A percentile compares a stretch with the other conserved stretches of the same genome.
Evolutionary conservation across 2,797 vertebrate species (phyloP).

Genomic region (Rousettus madagascariensis): DNA sequence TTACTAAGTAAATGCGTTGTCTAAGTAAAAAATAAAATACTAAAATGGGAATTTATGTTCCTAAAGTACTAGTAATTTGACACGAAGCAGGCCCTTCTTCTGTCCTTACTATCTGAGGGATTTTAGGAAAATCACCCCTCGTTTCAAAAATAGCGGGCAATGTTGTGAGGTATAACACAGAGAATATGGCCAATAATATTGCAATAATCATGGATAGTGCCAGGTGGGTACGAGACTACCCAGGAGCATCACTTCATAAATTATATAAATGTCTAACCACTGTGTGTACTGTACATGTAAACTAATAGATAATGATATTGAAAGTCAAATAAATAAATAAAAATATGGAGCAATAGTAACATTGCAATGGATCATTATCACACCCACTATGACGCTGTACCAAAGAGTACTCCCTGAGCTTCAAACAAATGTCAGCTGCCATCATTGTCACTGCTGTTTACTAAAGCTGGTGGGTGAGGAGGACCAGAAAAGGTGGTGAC

Average conservation of each 20-base stretch:
- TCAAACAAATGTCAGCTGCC: too few species aligned
- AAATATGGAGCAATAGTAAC: background rate
- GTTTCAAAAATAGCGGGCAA: background rate
- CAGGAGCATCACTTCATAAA: too few species aligned
- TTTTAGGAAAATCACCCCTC: background rate
- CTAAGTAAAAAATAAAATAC: constrained; percentile 19
- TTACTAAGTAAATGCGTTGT: background rate
- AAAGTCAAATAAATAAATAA: background rate
- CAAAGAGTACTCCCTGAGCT: background rate
- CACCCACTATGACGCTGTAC: background rate
- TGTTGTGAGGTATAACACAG: too few species aligned
- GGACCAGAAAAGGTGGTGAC: background rate
- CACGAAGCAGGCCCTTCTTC: background rate
- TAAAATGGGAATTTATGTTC: background rate
- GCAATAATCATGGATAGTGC: too few species aligned
- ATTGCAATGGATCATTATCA: background rate
- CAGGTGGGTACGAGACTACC: too few species aligned
- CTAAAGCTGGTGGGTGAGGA: background rate
- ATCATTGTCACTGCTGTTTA: background rate
- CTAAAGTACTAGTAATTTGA: background rate
- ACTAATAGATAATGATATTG: too few species aligned
- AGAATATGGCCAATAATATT: too few species aligned
- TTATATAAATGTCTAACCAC: too few species aligned
- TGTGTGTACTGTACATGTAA: too few species aligned
- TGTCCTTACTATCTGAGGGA: background rate